These are phyloP conservation scores for Phylloscopus trochilus DNA, from an alignment of 2,113 vertebrate genomes.

Conservation along the genomic window DNA sequence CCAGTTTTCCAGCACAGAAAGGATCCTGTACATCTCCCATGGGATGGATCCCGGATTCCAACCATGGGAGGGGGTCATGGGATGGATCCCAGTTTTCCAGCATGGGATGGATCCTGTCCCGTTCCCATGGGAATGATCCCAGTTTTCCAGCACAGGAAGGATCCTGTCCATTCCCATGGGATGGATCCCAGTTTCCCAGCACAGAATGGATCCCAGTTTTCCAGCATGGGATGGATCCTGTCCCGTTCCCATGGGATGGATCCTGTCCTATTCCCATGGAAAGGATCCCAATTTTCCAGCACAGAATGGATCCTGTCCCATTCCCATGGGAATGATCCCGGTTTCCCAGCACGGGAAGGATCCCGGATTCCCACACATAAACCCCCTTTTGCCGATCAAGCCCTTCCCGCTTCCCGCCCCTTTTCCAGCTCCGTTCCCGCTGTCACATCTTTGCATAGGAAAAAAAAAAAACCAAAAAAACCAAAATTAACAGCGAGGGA, in stretches of 20 bases:
- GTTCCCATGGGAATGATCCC: rapidly evolving
- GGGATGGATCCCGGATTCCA: rapidly evolving
- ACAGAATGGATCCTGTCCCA: background rate
- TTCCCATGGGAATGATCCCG: background rate
- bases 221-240: rapidly evolving
- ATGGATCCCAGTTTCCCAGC: no score
- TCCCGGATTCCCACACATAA: rapidly evolving
- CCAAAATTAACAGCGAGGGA: background rate
- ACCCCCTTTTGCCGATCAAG: background rate
- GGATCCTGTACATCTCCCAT: no score
- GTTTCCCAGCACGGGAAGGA: no score
- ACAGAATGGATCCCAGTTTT: background rate
- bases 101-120: no score
- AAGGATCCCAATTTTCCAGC: background rate
- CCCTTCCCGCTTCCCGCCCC: background rate
- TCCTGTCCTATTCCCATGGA: background rate
- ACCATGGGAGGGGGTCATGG: background rate
- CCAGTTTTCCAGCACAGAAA: no score
- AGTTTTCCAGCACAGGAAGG: rapidly evolving
- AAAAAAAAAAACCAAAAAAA: no score
- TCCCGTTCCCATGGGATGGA: background rate
- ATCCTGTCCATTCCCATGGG: no score
- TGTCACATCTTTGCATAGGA: slow-evolving; percentile 43
- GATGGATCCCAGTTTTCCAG: background rate
- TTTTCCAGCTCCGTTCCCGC: background rate